phyloP scores from a whole-genome alignment of 1,140 invertebrate species.

The Hesperophylax magnus region DNA sequence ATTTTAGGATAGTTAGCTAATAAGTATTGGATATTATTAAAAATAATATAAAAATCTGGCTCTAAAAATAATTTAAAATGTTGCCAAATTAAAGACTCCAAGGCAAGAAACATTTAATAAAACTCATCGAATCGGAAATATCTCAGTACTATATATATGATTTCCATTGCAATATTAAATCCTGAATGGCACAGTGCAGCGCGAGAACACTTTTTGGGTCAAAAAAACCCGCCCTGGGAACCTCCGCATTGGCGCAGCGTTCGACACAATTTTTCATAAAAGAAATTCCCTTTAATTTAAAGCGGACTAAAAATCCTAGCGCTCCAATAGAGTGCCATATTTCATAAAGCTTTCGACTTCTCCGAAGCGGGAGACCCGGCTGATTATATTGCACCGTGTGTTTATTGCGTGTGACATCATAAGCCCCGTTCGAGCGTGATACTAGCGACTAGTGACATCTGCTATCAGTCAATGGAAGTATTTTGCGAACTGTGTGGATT shows the following conservation, averaged over 20 bases:
- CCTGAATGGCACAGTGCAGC: not conserved
- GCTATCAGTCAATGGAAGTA: too few relatives aligned
- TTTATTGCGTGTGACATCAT: constrained; percentile 19
- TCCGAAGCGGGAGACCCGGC: not conserved
- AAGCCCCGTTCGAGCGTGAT: not conserved
- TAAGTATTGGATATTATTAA: too few relatives aligned
- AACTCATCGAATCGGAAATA: too few relatives aligned
- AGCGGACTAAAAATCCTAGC: constrained; percentile 32
- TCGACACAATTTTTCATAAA: constrained; percentile 40
- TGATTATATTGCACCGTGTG: not conserved
- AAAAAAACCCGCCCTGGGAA: constrained; percentile 5
- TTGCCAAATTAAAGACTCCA: too few relatives aligned
- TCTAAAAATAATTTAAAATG: too few relatives aligned
- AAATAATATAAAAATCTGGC: too few relatives aligned
- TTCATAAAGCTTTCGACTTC: constrained; percentile 39
- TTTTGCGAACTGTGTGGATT: too few relatives aligned
- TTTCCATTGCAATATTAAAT: constrained; percentile 32
- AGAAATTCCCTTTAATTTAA: constrained; percentile 40
- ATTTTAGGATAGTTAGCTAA: too few relatives aligned
- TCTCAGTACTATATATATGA: too few relatives aligned
- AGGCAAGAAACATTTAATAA: too few relatives aligned
- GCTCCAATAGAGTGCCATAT: constrained; percentile 7
- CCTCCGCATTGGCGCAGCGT: not conserved
- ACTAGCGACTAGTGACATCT: constrained; percentile 8
- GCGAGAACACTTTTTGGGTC: constrained; percentile 2